Conservation (phyloP, 1,140 invertebrate species). For the Schmidtea mediterranea region DNA sequence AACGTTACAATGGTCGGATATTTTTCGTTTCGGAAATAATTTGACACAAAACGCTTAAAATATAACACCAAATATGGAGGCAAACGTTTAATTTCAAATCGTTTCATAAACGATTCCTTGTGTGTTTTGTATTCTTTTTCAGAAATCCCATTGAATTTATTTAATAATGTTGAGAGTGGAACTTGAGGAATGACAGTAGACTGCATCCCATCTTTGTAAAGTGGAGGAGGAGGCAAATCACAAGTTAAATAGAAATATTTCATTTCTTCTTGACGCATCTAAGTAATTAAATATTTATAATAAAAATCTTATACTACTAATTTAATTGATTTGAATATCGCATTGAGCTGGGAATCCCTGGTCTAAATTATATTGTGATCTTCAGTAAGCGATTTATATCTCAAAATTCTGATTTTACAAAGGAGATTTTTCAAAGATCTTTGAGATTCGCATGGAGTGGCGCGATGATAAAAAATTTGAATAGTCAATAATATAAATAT, state of each 20-base stretch:
- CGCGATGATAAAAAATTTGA: no score
- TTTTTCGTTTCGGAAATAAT: constrained; percentile 93
- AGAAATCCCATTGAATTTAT: constrained; percentile 74
- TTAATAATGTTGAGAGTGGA: constrained; percentile 63
- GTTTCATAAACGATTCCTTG: constrained; percentile 86
- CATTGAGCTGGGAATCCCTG: no score
- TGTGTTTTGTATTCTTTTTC: constrained; percentile 98
- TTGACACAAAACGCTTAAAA: constrained; percentile 88
- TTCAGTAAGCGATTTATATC: no score
- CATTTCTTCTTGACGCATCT: constrained; percentile 48
- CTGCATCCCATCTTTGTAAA: constrained; percentile 81
- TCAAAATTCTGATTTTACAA: no score
- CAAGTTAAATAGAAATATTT: constrained; percentile 82
- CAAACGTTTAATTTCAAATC: constrained; percentile 72
- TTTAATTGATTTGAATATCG: no score
- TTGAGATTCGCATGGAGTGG: no score
- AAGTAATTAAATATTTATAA: constrained; percentile 16
- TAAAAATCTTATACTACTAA: no score
- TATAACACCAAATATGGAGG: constrained; percentile 91
- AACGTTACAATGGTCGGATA: constrained; percentile 99
- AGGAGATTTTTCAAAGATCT: no score
- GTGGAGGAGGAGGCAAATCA: constrained; percentile 71
- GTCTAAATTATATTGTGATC: no score
- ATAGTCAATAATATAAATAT: no score
- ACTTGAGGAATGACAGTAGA: constrained; percentile 98